A percentile compares a stretch with the other conserved stretches of the same genome.
Evolutionary conservation across 2,113 vertebrate species (phyloP).

Genomic region (Megaleporinus macrocephalus): DNA sequence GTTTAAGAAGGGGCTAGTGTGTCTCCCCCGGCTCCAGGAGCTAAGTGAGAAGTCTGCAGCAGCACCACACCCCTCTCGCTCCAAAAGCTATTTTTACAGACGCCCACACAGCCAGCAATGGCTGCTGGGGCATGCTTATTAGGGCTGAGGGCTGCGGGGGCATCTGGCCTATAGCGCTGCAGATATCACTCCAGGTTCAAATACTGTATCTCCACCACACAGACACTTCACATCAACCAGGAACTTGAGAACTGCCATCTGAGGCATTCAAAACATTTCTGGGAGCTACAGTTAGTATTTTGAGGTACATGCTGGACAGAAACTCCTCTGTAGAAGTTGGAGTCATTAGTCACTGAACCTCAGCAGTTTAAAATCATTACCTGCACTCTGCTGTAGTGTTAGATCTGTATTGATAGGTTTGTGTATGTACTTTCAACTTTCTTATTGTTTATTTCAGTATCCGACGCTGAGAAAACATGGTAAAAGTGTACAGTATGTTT

Average conservation of each 20-base stretch:
- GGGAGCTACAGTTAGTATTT: background rate
- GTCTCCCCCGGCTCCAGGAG: background rate
- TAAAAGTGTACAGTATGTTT: too few relatives aligned
- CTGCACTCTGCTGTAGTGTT: background rate
- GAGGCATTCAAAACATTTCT: conserved; percentile 18
- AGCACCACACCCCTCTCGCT: conserved; percentile 26
- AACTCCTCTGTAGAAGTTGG: background rate
- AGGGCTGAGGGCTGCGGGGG: conserved; percentile 17
- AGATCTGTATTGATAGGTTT: too few relatives aligned
- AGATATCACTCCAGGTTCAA: conserved; percentile 22
- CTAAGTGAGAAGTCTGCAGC: background rate
- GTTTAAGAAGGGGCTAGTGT: background rate
- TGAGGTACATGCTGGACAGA: background rate
- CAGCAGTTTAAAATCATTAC: background rate
- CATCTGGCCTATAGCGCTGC: conserved; percentile 19
- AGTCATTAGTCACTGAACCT: background rate
- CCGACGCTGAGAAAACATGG: too few relatives aligned
- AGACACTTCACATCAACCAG: background rate
- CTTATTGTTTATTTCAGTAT: too few relatives aligned
- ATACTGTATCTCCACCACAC: conserved; percentile 7
- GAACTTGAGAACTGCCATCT: conserved; percentile 21
- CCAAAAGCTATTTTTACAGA: conserved; percentile 35
- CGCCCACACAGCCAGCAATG: conserved; percentile 27
- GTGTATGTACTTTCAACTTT: too few relatives aligned
- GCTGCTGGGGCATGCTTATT: conserved; percentile 26